Evolutionary conservation across 2,797 vertebrate species (phyloP), one percentile per base, ranked within the genome.

Genomic region (Eleutherodactylus coqui): DNA sequence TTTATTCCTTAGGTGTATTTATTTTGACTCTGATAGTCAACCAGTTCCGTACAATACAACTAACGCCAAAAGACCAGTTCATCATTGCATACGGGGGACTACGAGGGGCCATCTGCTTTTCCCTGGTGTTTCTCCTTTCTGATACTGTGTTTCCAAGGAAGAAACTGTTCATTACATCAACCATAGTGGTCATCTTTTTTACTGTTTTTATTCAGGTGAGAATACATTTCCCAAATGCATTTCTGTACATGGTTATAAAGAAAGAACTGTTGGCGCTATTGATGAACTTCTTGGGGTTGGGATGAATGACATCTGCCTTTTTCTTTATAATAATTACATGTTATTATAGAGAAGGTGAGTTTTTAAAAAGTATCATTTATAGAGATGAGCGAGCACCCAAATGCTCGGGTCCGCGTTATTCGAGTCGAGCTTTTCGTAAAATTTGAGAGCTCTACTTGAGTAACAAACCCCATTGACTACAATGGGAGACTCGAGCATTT

Each of bases 21-120:
- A 95, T 97, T 87, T 90, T 99, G 92, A 98, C 97, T 84, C 97
- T 97, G 90, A 96, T 98, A 90, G 98, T 98, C 91, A 99, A 99
- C 89, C 95, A 96, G 85, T 98, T 99, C 91, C 96, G 97, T 77
- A 98, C 97, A 89, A 97, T 99, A 90, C 96, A 97, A 3, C 94
- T 99, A 89, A 97, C 96, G 91, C 90, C 95, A 82, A 98, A 99
- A 91, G 98, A 99, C 92, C 98, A 99, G 91, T 98, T 99, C 90
- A 97, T 97, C 90, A 94, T 99, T 0, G 96, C 97, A 69, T 99
- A 98, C 0, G 97, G 98, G 86, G 98, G 98, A 8, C 95, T 99
- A 45, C 93, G 98, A 78, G 98, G 98, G 7, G 98, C 98, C 43
- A 94, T 99, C 91, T 98, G 97, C 21, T 99, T 99, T 75, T 97